These are phyloP conservation scores for Taxidea taxus DNA, from an alignment of 2,113 vertebrate genomes.

Conservation along the genomic window DNA sequence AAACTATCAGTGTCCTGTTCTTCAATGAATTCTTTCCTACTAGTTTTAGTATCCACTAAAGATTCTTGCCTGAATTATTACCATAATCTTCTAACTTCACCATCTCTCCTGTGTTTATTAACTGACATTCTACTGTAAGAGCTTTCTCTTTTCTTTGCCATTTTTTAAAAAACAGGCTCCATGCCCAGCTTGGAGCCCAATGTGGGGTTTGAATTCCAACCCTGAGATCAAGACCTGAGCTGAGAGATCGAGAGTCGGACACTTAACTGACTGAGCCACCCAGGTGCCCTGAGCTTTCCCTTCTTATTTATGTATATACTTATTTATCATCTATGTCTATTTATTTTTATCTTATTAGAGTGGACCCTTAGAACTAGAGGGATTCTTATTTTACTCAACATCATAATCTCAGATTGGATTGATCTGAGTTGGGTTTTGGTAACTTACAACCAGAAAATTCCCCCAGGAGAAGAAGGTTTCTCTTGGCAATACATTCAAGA, in stretches of 20 bases:
- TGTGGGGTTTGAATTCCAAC: background rate
- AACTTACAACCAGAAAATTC: background rate
- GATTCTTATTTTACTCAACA: conserved; percentile 11
- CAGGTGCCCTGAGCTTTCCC: background rate
- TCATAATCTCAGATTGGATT: background rate
- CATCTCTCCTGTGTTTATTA: background rate
- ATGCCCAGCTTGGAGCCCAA: background rate
- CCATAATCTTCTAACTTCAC: background rate
- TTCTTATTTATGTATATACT: background rate
- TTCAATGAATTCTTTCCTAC: background rate
- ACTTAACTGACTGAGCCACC: background rate
- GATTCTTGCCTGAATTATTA: background rate
- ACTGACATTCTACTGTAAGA: background rate
- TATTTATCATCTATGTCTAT: background rate
- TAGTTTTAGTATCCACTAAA: background rate
- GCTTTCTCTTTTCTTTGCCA: background rate
- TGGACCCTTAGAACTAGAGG: background rate
- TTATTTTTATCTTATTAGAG: background rate
- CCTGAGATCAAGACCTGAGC: background rate
- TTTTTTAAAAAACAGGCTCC: background rate
- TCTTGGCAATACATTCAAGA: background rate
- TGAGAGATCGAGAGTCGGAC: background rate
- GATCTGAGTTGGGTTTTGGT: background rate
- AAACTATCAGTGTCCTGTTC: background rate
- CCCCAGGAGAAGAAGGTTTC: background rate